Conservation (phyloP, 2,888 invertebrate species). For the Teinopalpus imperialis region DNA sequence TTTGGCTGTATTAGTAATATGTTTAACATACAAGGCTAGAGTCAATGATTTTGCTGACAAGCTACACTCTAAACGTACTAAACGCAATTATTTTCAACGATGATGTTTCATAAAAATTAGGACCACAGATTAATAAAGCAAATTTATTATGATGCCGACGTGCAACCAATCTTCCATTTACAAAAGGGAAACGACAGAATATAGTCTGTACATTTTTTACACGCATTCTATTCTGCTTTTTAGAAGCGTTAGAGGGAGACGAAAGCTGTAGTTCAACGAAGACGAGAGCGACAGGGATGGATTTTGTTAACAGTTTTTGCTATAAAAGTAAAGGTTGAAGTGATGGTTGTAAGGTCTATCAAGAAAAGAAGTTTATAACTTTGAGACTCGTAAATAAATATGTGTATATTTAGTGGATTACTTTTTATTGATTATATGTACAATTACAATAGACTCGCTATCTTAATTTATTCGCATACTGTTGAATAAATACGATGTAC, state of each 20-base stretch:
- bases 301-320: conserved; percentile 43
- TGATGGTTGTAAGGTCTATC: conserved; percentile 15
- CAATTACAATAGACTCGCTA: no score
- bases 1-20: conserved; percentile 24
- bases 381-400: no score
- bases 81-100: conserved; percentile 1
- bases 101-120: background rate
- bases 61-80: no score
- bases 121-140: conserved; percentile 2
- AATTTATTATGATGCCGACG: conserved; percentile 13
- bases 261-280: conserved; percentile 27
- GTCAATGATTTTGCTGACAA: conserved; percentile 3
- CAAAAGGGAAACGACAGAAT: conserved; percentile 51
- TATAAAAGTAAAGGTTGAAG: conserved; percentile 30
- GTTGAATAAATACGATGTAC: no score
- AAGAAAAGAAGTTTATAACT: conserved; percentile 20
- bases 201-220: conserved; percentile 50
- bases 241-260: conserved; percentile 52
- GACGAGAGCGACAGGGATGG: conserved; percentile 38
- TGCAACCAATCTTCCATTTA: conserved; percentile 45
- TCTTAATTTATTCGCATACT: no score
- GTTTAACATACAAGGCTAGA: conserved; percentile 15
- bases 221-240: conserved; percentile 53
- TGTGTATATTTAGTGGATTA: no score
- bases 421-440: no score